A percentile compares a stretch with the other conserved stretches of the same genome.
phyloP scores from a whole-genome alignment of 2,888 invertebrate species.

The Eupithecia exiguata region DNA sequence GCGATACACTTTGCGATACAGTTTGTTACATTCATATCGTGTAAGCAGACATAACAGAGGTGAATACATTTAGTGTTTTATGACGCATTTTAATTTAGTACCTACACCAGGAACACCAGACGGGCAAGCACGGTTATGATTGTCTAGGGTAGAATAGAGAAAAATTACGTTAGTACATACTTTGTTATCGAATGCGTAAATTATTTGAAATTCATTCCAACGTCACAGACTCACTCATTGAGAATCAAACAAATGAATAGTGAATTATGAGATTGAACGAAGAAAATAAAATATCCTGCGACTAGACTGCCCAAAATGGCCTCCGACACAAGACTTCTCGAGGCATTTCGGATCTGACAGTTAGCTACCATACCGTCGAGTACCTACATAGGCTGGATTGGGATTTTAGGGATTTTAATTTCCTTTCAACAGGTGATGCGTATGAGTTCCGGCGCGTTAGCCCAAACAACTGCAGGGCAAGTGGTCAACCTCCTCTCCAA shows the following conservation, averaged over 20 bases:
- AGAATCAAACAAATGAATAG: background rate
- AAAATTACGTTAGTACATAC: no score
- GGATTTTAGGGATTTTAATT: background rate
- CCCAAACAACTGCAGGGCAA: slow-evolving; percentile 95
- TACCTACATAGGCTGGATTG: background rate
- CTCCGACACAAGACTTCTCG: background rate
- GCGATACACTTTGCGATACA: background rate
- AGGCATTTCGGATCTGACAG: background rate
- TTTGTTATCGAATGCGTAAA: no score
- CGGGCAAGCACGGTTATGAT: no score
- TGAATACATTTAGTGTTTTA: background rate
- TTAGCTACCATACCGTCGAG: background rate
- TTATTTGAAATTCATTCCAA: no score
- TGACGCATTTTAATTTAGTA: background rate
- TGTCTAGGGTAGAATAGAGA: no score
- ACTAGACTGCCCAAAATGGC: background rate
- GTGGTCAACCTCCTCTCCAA: slow-evolving; percentile 97
- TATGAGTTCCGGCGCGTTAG: slow-evolving; percentile 91
- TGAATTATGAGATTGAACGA: background rate
- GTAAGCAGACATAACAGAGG: background rate
- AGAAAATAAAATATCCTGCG: background rate
- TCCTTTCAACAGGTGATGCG: slow-evolving; percentile 76
- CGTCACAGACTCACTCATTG: slow-evolving; percentile 3
- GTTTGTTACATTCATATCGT: background rate
- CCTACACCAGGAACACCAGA: no score